phyloP scores from a whole-genome alignment of 2,888 invertebrate species.

The Drosophila longiperda region DNA sequence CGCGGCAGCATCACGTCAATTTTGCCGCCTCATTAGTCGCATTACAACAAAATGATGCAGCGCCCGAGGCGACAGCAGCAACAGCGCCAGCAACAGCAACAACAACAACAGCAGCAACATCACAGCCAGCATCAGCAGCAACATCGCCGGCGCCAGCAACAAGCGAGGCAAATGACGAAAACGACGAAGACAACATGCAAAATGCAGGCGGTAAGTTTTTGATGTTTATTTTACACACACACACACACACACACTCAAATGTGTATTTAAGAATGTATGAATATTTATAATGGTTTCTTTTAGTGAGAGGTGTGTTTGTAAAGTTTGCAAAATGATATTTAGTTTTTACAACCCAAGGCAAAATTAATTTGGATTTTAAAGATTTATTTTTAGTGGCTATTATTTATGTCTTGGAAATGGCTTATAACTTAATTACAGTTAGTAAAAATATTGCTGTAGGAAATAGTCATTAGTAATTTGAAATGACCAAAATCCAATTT shows the following conservation, averaged over 20 bases:
- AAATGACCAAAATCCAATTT: neutral
- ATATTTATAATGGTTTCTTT: neutral
- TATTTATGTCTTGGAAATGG: too few species aligned
- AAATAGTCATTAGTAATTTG: too few species aligned
- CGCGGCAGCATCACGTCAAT: slow-evolving; percentile 72
- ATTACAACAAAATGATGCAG: slow-evolving; percentile 77
- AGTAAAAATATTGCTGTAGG: too few species aligned
- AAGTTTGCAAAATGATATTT: neutral
- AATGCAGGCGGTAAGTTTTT: slow-evolving; percentile 75
- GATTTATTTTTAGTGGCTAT: too few species aligned
- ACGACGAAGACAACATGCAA: slow-evolving; percentile 68
- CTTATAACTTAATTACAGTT: too few species aligned
- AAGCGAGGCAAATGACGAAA: slow-evolving; percentile 46
- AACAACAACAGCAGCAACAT: slow-evolving; percentile 33
- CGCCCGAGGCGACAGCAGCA: slow-evolving; percentile 64
- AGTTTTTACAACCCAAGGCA: neutral
- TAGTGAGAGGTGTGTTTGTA: neutral
- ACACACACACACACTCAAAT: slow-evolving; percentile 9
- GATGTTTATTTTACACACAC: slow-evolving; percentile 16
- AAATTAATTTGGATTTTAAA: neutral
- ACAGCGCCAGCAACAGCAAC: slow-evolving; percentile 25
- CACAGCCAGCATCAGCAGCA: slow-evolving; percentile 47
- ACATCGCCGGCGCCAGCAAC: slow-evolving; percentile 68
- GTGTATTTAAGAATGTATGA: slow-evolving; percentile 19
- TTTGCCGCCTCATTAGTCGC: slow-evolving; percentile 81